Conservation (phyloP, 1,140 invertebrate species). For the Latrodectus geometricus region DNA sequence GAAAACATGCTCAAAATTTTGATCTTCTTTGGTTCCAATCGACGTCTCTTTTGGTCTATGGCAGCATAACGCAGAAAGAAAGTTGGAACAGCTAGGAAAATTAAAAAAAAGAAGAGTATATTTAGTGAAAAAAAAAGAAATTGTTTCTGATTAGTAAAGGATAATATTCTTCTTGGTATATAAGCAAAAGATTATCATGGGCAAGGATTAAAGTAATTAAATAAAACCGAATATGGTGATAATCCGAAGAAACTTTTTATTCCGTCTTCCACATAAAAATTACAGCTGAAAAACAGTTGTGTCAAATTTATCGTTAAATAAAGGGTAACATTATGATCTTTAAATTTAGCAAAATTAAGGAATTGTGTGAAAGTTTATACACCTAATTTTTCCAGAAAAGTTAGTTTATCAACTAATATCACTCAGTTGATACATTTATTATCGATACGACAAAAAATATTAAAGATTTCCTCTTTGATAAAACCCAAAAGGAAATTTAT, state of each 20-base stretch:
- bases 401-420: neutral
- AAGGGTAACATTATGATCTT: no score
- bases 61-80: constrained; percentile 40
- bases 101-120: neutral
- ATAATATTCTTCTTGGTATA: neutral
- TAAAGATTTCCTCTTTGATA: no score
- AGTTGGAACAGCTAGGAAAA: constrained; percentile 33
- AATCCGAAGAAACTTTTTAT: neutral
- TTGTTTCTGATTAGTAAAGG: neutral
- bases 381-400: no score
- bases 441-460: neutral
- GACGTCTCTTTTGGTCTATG: constrained; percentile 34
- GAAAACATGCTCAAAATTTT: constrained; percentile 27
- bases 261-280: neutral
- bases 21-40: constrained; percentile 45
- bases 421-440: neutral
- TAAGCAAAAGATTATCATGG: neutral
- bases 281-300: neutral
- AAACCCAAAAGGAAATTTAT: no score
- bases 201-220: neutral
- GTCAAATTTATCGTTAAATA: no score
- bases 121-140: neutral
- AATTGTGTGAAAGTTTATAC: no score
- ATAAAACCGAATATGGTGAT: neutral
- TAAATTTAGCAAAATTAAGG: no score